A percentile compares a stretch with the other conserved stretches of the same genome.
phyloP scores from a whole-genome alignment of 2,888 invertebrate species.

The Plebejus melissa region DNA sequence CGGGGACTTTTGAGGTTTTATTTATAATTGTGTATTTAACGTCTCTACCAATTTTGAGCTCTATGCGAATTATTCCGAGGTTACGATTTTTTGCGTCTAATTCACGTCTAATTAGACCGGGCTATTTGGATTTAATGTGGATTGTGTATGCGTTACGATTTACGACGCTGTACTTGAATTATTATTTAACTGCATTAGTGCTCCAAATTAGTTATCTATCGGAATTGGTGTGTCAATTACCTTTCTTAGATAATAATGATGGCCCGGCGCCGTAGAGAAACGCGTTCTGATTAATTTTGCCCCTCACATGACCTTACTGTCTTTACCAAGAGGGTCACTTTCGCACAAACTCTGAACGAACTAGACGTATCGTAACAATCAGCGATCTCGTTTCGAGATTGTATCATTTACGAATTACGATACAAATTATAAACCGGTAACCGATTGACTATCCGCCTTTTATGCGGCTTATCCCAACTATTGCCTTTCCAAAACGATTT shows the following conservation, averaged over 20 bases:
- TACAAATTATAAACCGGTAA: conserved; percentile 37
- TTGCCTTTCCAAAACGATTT: conserved; percentile 35
- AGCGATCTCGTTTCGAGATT: conserved; percentile 36
- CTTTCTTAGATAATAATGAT: conserved; percentile 33
- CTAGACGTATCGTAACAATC: conserved; percentile 32
- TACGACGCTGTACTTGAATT: not conserved
- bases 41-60: too few relatives aligned
- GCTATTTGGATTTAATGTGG: too few relatives aligned
- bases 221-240: conserved; percentile 30
- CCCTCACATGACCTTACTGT: too few relatives aligned
- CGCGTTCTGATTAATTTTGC: too few relatives aligned
- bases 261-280: conserved; percentile 28
- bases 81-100: too few relatives aligned
- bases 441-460: conserved; percentile 34
- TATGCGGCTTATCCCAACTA: conserved; percentile 35
- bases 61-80: too few relatives aligned
- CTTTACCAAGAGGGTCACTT: too few relatives aligned
- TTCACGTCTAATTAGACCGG: too few relatives aligned
- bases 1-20: too few relatives aligned
- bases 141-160: too few relatives aligned
- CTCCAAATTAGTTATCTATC: conserved; percentile 20
- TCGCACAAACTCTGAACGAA: not conserved
- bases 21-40: too few relatives aligned
- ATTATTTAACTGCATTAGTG: not conserved
- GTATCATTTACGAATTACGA: conserved; percentile 30